Evolutionary conservation across 2,888 invertebrate species (phyloP).

Genomic region (Hesperia comma): DNA sequence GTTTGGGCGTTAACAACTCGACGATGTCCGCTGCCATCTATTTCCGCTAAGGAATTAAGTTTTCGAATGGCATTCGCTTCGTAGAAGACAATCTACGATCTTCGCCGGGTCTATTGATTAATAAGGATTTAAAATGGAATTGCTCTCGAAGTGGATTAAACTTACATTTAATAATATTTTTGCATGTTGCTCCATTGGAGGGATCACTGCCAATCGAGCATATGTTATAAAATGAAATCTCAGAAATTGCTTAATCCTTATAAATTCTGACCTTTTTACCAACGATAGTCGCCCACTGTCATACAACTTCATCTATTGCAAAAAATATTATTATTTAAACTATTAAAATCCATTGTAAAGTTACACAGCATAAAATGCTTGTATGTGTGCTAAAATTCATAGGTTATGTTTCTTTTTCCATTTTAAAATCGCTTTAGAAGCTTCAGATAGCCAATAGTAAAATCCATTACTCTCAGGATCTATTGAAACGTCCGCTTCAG

Average conservation of each 20-base stretch:
- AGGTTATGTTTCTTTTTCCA: background rate
- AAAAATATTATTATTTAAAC: background rate
- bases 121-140: constrained; percentile 1
- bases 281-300: too few species aligned
- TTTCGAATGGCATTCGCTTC: background rate
- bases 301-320: background rate
- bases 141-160: too few species aligned
- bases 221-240: too few species aligned
- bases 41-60: constrained; percentile 9
- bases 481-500: constrained; percentile 6
- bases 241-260: too few species aligned
- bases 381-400: background rate
- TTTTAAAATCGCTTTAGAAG: background rate
- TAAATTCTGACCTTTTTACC: too few species aligned
- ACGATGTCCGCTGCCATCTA: background rate
- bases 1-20: background rate
- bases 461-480: constrained; percentile 13
- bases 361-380: too few species aligned
- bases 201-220: too few species aligned
- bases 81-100: background rate
- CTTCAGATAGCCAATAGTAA: background rate
- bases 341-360: too few species aligned
- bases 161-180: too few species aligned
- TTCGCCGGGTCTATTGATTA: background rate
- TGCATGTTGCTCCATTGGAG: too few species aligned